These are phyloP conservation scores for Tipula unca DNA, from an alignment of 2,888 invertebrate genomes.

Conservation along the genomic window DNA sequence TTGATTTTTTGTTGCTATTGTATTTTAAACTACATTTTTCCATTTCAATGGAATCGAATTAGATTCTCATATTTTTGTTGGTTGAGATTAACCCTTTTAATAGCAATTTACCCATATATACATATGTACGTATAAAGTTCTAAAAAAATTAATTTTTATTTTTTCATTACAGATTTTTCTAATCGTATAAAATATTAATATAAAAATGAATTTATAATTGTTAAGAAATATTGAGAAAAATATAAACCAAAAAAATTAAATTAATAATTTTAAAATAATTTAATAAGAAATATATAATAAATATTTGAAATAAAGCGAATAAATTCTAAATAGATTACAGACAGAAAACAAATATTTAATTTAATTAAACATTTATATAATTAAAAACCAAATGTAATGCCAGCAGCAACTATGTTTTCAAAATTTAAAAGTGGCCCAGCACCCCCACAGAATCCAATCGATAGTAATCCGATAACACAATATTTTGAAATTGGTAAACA, in stretches of 20 bases:
- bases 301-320: neutral
- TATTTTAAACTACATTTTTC: neutral
- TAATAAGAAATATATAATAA: neutral
- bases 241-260: neutral
- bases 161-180: neutral
- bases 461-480: slow-evolving; percentile 76
- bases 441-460: slow-evolving; percentile 48
- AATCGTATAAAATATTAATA: neutral
- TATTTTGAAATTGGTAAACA: slow-evolving; percentile 82
- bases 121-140: neutral
- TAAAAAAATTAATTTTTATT: neutral
- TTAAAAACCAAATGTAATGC: slow-evolving; percentile 40
- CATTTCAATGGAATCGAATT: neutral
- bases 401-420: slow-evolving; percentile 57
- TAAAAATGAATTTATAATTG: neutral
- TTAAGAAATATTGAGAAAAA: neutral
- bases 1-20: neutral
- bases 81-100: neutral
- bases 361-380: no score
- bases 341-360: neutral
- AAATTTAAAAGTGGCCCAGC: slow-evolving; percentile 57
- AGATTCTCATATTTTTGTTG: neutral
- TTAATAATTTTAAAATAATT: no score
- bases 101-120: neutral
- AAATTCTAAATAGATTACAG: neutral